A percentile compares a stretch with the other conserved stretches of the same genome.
phyloP scores from a whole-genome alignment of 2,113 vertebrate genomes.

The Corydoras sp. region DNA sequence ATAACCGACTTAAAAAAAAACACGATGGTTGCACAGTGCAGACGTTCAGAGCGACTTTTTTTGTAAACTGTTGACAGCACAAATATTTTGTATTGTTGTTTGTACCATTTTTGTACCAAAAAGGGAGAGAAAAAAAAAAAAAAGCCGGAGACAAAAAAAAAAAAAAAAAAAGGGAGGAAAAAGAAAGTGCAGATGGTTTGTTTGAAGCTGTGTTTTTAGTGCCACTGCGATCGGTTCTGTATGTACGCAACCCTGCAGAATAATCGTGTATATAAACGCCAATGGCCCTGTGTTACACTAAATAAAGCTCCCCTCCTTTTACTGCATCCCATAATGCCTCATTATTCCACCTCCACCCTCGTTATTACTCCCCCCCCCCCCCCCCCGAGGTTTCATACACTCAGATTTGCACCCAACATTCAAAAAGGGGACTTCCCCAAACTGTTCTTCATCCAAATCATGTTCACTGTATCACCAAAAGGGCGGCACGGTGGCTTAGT shows the following conservation, averaged over 20 bases:
- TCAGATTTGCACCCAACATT: no score
- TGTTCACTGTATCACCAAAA: no score
- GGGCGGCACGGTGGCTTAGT: no score
- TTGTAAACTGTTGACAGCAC: conserved; percentile 97
- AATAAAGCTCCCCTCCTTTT: conserved; percentile 72
- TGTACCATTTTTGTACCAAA: conserved; percentile 94
- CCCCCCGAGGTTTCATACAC: no score
- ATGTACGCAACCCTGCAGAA: conserved; percentile 77
- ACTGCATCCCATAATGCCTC: conserved; percentile 39
- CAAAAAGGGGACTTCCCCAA: no score
- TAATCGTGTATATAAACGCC: conserved; percentile 73
- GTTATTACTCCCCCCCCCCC: no score
- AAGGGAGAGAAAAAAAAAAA: conserved; percentile 50
- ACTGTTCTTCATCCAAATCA: no score
- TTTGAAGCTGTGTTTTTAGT: conserved; percentile 83
- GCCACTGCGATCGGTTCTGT: conserved; percentile 73
- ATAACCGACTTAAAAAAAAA: conserved; percentile 43
- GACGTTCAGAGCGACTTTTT: conserved; percentile 67
- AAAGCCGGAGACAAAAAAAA: conserved; percentile 22
- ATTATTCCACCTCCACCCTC: conserved; percentile 27
- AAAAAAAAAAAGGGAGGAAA: conserved; percentile 51
- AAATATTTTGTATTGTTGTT: conserved; percentile 99
- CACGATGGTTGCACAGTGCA: conserved; percentile 68
- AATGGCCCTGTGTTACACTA: conserved; percentile 72
- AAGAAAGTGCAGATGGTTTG: conserved; percentile 62